Evolutionary conservation across 2,113 vertebrate genomes (phyloP), one percentile per base, ranked within the genome.

Genomic region (Aix galericulata): DNA sequence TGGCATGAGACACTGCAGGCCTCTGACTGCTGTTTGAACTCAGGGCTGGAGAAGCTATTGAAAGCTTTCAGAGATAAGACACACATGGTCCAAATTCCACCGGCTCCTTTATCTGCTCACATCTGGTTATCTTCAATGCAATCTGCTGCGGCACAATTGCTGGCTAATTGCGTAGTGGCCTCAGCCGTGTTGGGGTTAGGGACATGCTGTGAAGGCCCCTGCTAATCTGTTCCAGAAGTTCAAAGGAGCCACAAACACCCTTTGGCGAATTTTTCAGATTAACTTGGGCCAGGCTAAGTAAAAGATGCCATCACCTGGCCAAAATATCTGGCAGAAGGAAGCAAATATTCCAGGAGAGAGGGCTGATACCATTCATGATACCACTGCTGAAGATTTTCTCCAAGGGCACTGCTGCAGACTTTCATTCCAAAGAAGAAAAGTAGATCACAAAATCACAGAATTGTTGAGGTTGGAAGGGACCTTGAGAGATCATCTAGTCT

Each of bases 51-150:
- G 76, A 69, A 71, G 38, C 56, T 80, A 59, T 29, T n/a, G 87
- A 60, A 92, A 34, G 46, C 69, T 76, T 79, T 82, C 60, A 63
- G 88, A 89, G 82, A 91, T 92, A 84, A 95, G 82, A 64, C 25
- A 63, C 74, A 82, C 36, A 5, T 16, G 88, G 86, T 58, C 53
- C 20, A 3, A 13, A 71, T 94, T 78, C 66, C 31, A 7, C 44
- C 0, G 0, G 16, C 71, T 26, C 10, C 68, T 92, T 93, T 80
- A 75, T 94, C 93, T 91, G 68, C 74, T 94, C 82, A 62, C 89
- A 95, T 96, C 95, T 96, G 95, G 59, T 91, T 94, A 66, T 75
- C 96, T 87, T 89, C 76, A 94, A 1, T 3, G 1, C 73, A 31
- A 91, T 74, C 91, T 88, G 58, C 63, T 25, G 18, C 4, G 0